phyloP scores from a whole-genome alignment of 2,113 vertebrate genomes.

The Psammodynastes pulverulentus region DNA sequence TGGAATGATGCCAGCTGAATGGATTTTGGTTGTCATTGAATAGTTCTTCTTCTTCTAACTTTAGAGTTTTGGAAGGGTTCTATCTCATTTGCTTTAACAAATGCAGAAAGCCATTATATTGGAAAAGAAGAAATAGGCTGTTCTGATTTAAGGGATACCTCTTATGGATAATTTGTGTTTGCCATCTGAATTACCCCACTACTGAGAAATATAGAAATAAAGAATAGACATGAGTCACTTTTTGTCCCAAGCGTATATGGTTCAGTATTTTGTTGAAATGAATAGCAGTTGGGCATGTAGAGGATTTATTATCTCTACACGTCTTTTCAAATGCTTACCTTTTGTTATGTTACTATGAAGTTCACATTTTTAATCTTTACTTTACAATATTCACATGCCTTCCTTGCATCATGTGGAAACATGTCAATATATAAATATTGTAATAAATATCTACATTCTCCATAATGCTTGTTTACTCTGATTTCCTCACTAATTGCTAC shows the following conservation, averaged over 20 bases:
- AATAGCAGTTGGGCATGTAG: background rate
- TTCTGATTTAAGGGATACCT: background rate
- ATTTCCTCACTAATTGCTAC: background rate
- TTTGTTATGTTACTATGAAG: background rate
- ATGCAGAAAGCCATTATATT: background rate
- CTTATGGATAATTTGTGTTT: background rate
- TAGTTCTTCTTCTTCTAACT: background rate
- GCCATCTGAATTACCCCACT: background rate
- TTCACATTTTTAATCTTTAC: background rate
- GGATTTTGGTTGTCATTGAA: slow-evolving; percentile 22
- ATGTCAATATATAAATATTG: background rate
- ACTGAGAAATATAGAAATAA: background rate
- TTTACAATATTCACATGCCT: background rate
- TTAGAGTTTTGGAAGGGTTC: background rate
- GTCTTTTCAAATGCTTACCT: background rate
- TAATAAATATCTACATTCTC: background rate
- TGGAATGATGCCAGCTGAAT: slow-evolving; percentile 22
- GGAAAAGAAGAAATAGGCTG: background rate
- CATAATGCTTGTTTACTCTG: background rate
- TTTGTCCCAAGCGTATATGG: background rate
- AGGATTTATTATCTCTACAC: background rate
- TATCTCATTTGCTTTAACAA: fast-evolving
- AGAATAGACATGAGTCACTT: background rate
- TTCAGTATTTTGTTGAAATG: background rate
- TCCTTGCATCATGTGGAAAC: background rate